Evolutionary conservation across 1,140 invertebrate species (phyloP), one percentile per base, ranked within the genome.

Genomic region (Scaptomyza hsui): DNA sequence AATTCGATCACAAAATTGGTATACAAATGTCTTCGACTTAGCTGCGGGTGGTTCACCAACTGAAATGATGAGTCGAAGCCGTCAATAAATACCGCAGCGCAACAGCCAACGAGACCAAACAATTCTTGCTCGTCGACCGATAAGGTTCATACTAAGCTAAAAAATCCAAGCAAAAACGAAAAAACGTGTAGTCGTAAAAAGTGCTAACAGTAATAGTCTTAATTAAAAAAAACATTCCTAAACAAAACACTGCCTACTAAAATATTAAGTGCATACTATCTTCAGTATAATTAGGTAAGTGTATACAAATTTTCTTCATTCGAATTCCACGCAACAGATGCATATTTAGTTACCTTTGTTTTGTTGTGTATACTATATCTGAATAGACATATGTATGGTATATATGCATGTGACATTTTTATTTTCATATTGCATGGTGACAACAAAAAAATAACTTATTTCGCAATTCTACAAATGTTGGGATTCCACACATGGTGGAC

Each of bases 61-160:
- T 42, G 32, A 7, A 48, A 44, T 55, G 51, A 13, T 49, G 26
- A 63, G 18, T 10, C 44, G 15, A 37, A 26, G 24, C 18, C 19
- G 13, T 7, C 47, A 45, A 72, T 72, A 72, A 72, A 72, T 49
- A 61, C 29, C 24, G 13, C 39, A 35, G 45, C 44, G 13, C 35
- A 35, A 24, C 12, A 3, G 5, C 16, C 18, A 62, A 44, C 19
- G 12, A 55, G n/a, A 26, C 64, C 64, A 82, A 83, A 83, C 35
- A 71, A 68, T 59, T 60, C 67, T 82, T 60, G 65, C 71, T 44
- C 39, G 78, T 63, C 44, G 44, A 15, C 35, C 35, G 79, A 82
- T 67, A 75, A 83, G 64, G 52, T 71, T 13, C 75, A 61, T 53
- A 19, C 35, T 69, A 24, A 81, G 35, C 42, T 61, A 44, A 60